Evolutionary conservation across 2,113 vertebrate species (phyloP), one percentile per base, ranked within the genome.

Genomic region (Limnothrissa miodon): DNA sequence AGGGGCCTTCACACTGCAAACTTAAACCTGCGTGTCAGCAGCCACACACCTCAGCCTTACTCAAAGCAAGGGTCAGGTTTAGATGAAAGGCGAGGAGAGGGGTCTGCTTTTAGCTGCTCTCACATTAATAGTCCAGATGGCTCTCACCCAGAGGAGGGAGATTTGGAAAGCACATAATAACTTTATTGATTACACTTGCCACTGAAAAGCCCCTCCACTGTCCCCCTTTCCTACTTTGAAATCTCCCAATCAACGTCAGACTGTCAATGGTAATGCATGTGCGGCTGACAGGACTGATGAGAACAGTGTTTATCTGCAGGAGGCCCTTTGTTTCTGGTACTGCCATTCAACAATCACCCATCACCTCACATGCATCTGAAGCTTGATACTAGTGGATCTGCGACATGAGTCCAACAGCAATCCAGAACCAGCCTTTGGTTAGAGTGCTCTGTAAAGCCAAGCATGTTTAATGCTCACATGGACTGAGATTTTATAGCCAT

Each of bases 151-250:
- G 45, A 78, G 48, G 80, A 59, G 45, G 19, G 45, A 80, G 84
- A 83, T 88, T 81, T 80, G 62, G 82, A 84, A 78, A 84, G 78
- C 80, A 74, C 17, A 48, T 56, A 82, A 80, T 21, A 70, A 25
- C 66, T 33, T 46, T 85, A 88, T 84, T 87, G 84, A 88, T 88
- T 79, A 81, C 84, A 87, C 62, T 85, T 53, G 85, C 83, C 48
- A 81, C 48, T 79, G 39, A 13, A 78, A 83, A 82, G 81, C 83
- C 59, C 56, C 66, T 11, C 33, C 66, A 74, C 66, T 11, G 11
- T 15, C 15, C 33, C 25, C 29, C 39, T 78, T 59, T 78, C 62
- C 1, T 51, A 78, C 83, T 80, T 82, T 80, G 84, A 56, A 83
- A 84, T 78, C 39, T 82, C 1, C 36, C 56, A 46, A 83, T 86